Conservation (phyloP, 2,797 vertebrate genomes). For the Coilia nasus region DNA sequence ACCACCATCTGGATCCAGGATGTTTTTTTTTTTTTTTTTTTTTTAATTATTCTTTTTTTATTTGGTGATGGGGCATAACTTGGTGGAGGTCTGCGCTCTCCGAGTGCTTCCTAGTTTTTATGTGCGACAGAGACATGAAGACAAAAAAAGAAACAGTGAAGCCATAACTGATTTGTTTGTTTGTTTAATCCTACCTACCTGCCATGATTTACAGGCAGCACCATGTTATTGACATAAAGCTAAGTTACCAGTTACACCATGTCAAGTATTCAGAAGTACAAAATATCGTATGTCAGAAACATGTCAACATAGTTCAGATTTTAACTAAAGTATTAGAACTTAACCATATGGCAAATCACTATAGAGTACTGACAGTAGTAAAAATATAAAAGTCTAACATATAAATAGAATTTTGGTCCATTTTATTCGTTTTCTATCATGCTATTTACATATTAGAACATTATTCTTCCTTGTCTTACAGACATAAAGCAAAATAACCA, state of each 20-base stretch:
- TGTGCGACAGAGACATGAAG: background rate
- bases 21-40: too few relatives aligned
- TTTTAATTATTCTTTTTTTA: too few relatives aligned
- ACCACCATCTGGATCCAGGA: too few relatives aligned
- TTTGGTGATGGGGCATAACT: too few relatives aligned
- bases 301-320: constrained; percentile 73
- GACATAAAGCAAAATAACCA: constrained; percentile 68
- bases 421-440: constrained; percentile 83
- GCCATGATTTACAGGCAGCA: constrained; percentile 53
- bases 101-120: too few relatives aligned
- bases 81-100: too few relatives aligned
- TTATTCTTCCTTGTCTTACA: constrained; percentile 72
- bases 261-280: constrained; percentile 77
- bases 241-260: constrained; percentile 79
- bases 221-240: constrained; percentile 58
- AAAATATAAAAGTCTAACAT: constrained; percentile 99
- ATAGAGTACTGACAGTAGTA: constrained; percentile 83
- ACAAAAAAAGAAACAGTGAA: background rate
- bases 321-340: constrained; percentile 79
- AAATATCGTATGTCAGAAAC: constrained; percentile 70
- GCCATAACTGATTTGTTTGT: constrained; percentile 32
- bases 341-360: constrained; percentile 80
- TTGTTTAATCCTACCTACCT: constrained; percentile 66
- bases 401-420: constrained; percentile 99
- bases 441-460: constrained; percentile 93